Evolutionary conservation across 2,888 invertebrate species (phyloP), one percentile per base, ranked within the genome.

Genomic region (Alsophila aescularia): DNA sequence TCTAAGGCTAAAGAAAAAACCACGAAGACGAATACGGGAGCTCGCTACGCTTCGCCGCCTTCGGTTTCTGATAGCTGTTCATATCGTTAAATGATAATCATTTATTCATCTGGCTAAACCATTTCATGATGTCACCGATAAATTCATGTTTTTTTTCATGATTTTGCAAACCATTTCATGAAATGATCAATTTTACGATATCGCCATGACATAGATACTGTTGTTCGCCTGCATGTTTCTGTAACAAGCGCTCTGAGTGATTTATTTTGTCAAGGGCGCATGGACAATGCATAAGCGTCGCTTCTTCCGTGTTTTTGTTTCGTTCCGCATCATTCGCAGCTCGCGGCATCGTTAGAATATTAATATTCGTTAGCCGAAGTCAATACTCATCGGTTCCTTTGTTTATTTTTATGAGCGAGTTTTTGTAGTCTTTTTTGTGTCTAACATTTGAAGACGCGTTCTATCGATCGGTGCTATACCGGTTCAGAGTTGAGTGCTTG

Each of bases 231-330:
- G 50, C 44, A 39, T 52, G 41, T 52, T 39, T 44, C 43, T 35
- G 12, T 52, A 31, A 39, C 34, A 50, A 56, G 57, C 53, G 53
- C 44, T 45, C 51, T 53, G 69, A 75, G 75, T 72, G 73, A 75
- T 71, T 73, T 63, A n/a, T n/a, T 29, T 64, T 66, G 60, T 64
- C 85, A 89, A 90, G 88, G 90, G 83, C 84, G 71, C 64, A 69
- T 70, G 83, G 85, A 89, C 87, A 89, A 86, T 83, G 76, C 75
- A 69, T 64, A 66, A 73, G 59, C 72, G 72, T 76, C 73, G 64
- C 67, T 65, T 79, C 87, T 90, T 90, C 90, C 90, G 84, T 81
- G 85, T 87, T 82, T 83, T 83, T 84, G 83, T 85, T 77, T 75
- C 73, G 77, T 85, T 83, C 86, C 83, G 80, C 77, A 77, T 83